These are phyloP conservation scores for Pollenia angustigena DNA, from an alignment of 2,888 invertebrate species.

Conservation along the genomic window DNA sequence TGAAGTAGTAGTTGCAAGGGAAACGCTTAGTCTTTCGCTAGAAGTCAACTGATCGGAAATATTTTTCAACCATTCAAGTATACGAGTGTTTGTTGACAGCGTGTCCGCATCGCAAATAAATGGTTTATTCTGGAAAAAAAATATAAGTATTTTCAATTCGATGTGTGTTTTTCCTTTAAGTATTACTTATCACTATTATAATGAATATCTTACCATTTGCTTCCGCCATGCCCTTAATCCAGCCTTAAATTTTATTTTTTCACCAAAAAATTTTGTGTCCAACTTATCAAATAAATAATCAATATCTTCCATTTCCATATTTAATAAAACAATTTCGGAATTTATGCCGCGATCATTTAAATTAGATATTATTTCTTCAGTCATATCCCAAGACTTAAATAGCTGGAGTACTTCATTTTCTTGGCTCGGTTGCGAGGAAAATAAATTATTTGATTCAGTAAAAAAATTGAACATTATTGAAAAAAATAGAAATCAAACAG, in stretches of 20 bases:
- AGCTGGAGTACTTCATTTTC: slow-evolving; percentile 23
- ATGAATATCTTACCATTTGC: slow-evolving; percentile 40
- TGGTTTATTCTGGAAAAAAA: too few species aligned
- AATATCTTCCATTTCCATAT: slow-evolving; percentile 46
- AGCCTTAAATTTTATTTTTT: slow-evolving; percentile 49
- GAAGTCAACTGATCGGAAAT: slow-evolving; percentile 39
- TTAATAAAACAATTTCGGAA: slow-evolving; percentile 35
- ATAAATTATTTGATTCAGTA: slow-evolving; percentile 41
- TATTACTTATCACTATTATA: slow-evolving; percentile 29
- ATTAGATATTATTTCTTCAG: slow-evolving; percentile 40
- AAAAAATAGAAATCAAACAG: slow-evolving; percentile 39
- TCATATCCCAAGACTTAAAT: slow-evolving; percentile 46
- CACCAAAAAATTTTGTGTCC: slow-evolving; percentile 43
- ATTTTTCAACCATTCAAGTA: slow-evolving; percentile 40
- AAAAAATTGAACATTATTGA: slow-evolving; percentile 41
- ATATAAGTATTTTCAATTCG: slow-evolving; percentile 26
- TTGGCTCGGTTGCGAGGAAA: slow-evolving; percentile 23
- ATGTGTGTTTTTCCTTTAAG: slow-evolving; percentile 37
- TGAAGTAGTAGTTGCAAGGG: slow-evolving; percentile 33
- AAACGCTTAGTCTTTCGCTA: slow-evolving; percentile 37
- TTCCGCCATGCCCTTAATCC: slow-evolving; percentile 45
- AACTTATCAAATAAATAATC: slow-evolving; percentile 43
- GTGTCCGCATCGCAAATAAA: slow-evolving; percentile 43
- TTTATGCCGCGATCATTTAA: slow-evolving; percentile 43
- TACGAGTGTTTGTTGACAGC: slow-evolving; percentile 47